Percentiles rank a stretch among this genome's conserved stretches.
phyloP scores from a whole-genome alignment of 30 jellyfish, hydroid and myxozoan genomes.

The Sanderia malayensis region DNA sequence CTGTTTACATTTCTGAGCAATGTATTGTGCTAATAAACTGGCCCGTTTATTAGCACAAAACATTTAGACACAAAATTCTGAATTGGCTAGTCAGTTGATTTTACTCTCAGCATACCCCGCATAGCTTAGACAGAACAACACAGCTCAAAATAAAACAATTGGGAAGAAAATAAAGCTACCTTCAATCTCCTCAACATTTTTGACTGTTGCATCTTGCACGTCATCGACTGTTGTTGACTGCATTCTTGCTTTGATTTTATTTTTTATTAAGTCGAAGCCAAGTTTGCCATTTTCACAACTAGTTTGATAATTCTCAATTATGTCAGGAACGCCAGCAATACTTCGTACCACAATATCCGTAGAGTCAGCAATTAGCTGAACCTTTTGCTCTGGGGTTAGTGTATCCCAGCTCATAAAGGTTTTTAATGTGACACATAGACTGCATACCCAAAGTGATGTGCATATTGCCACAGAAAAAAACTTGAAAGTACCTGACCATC shows the following conservation, averaged over 20 bases:
- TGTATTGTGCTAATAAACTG: no score
- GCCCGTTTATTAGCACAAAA: no score
- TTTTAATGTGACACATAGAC: constrained; percentile 32
- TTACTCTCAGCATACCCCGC: no score
- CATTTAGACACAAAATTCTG: no score
- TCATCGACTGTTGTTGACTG: constrained; percentile 7
- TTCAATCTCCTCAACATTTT: constrained; percentile 18
- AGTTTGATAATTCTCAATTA: constrained; percentile 19
- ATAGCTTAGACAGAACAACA: background rate
- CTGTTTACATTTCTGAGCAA: no score
- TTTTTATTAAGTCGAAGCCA: constrained; percentile 17
- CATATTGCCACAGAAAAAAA: constrained; percentile 12
- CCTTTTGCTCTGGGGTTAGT: constrained; percentile 39
- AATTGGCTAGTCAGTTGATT: no score
- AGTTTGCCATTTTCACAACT: constrained; percentile 18
- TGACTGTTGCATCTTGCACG: background rate
- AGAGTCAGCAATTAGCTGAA: constrained; percentile 19
- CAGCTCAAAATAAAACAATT: background rate
- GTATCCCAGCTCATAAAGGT: constrained; percentile 46
- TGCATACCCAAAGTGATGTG: constrained; percentile 29
- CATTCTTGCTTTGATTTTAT: background rate
- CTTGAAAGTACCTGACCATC: background rate
- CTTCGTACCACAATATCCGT: constrained; percentile 12
- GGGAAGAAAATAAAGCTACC: background rate
- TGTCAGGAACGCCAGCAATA: constrained; percentile 33